Evolutionary conservation across 2,113 vertebrate genomes (phyloP).

Genomic region (Macquaria ambigua): DNA sequence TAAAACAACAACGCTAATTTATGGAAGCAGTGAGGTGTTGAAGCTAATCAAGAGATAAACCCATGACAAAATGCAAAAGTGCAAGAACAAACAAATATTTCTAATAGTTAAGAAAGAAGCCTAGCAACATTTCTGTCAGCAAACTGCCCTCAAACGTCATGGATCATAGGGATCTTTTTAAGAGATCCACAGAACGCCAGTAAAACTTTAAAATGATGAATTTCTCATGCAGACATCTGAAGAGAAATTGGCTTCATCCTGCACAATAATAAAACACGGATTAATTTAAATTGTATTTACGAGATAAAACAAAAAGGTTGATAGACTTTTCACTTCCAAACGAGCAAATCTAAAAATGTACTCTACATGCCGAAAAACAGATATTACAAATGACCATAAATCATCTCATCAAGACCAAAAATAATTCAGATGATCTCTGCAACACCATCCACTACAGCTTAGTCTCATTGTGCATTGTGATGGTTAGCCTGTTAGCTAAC

Average conservation of each 20-base stretch:
- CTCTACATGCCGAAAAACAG: not conserved
- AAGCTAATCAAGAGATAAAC: slow-evolving; percentile 70
- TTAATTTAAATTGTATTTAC: too few relatives aligned
- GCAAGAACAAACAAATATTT: slow-evolving; percentile 48
- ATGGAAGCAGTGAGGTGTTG: slow-evolving; percentile 71
- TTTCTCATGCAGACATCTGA: not conserved
- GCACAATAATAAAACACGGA: not conserved
- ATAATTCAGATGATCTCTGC: not conserved
- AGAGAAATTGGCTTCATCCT: not conserved
- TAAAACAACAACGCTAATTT: slow-evolving; percentile 78
- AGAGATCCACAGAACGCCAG: not conserved
- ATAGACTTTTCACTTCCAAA: not conserved
- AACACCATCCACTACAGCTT: not conserved
- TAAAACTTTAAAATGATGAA: not conserved
- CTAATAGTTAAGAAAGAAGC: slow-evolving; percentile 17
- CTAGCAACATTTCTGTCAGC: not conserved
- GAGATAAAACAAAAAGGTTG: not conserved
- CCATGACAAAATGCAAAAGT: slow-evolving; percentile 70
- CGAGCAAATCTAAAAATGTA: not conserved
- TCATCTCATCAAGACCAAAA: not conserved
- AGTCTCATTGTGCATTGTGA: too few relatives aligned
- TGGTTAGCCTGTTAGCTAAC: too few relatives aligned
- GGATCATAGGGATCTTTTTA: not conserved
- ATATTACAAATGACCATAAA: not conserved
- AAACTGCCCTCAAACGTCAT: not conserved